phyloP scores from a whole-genome alignment of 53 echinoderm and acorn worm species.

The Paracentrotus lividus region DNA sequence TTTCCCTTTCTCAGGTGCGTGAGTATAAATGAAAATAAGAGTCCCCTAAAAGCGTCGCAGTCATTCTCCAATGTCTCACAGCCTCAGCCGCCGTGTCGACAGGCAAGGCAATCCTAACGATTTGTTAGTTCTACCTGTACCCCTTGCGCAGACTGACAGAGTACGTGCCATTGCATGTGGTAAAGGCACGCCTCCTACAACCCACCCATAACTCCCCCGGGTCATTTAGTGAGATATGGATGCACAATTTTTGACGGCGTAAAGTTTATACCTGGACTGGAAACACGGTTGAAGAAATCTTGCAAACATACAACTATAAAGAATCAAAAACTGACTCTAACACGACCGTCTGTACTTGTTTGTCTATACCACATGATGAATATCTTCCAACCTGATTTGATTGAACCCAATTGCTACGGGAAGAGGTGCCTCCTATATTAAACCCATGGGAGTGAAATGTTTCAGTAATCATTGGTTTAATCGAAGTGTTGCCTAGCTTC shows the following conservation, averaged over 20 bases:
- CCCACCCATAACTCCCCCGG: slow-evolving; percentile 53
- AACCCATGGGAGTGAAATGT: too few relatives aligned
- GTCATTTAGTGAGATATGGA: slow-evolving; percentile 1
- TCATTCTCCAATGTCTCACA: neutral
- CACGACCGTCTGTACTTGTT: slow-evolving; percentile 3
- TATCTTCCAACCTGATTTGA: neutral
- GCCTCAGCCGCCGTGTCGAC: slow-evolving; percentile 7
- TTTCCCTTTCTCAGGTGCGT: slow-evolving; percentile 29
- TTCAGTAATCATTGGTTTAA: too few relatives aligned
- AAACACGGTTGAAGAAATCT: slow-evolving; percentile 39
- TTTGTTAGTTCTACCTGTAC: slow-evolving; percentile 63
- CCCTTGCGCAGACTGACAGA: neutral
- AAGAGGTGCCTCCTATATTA: too few relatives aligned
- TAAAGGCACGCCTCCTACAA: slow-evolving; percentile 35
- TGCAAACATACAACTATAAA: neutral
- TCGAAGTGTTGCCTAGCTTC: neutral
- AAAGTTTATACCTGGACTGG: neutral
- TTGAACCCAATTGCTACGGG: too few relatives aligned
- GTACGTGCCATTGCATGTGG: slow-evolving; percentile 56
- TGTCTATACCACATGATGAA: neutral
- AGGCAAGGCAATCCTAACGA: slow-evolving; percentile 37
- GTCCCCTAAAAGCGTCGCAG: neutral
- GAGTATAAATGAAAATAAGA: slow-evolving; percentile 29
- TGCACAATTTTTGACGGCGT: neutral
- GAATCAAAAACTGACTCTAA: neutral